Conservation (phyloP, 2,113 vertebrate species). For the Polypterus bichir region DNA sequence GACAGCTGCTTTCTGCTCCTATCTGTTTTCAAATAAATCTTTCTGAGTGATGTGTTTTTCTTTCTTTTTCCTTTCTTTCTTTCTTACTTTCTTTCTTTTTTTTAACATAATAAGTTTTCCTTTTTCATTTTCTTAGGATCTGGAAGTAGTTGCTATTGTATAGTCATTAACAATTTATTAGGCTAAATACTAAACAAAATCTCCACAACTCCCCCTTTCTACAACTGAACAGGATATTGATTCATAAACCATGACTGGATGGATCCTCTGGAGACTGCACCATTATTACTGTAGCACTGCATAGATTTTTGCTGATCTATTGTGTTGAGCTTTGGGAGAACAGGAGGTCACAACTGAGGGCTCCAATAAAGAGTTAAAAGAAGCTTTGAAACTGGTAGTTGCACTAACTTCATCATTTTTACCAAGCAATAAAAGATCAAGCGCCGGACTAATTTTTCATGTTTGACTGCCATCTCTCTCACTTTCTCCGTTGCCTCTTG, state of each 20-base stretch:
- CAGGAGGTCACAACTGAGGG: slow-evolving; percentile 28
- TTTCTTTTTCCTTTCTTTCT: slow-evolving; percentile 70
- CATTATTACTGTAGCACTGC: slow-evolving; percentile 55
- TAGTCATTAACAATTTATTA: too few species aligned
- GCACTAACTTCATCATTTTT: slow-evolving; percentile 33
- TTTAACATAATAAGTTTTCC: too few species aligned
- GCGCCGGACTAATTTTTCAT: neutral
- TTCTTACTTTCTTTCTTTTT: slow-evolving; percentile 41
- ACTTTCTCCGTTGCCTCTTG: slow-evolving; percentile 21
- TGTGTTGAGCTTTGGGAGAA: slow-evolving; percentile 51
- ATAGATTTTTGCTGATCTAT: slow-evolving; percentile 48
- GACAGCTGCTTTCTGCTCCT: slow-evolving; percentile 49
- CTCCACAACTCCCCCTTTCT: too few species aligned
- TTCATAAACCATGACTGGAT: slow-evolving; percentile 44
- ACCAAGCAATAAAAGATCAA: slow-evolving; percentile 27
- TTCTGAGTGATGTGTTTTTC: slow-evolving; percentile 70
- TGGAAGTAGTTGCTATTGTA: too few species aligned
- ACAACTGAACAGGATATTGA: slow-evolving; percentile 27
- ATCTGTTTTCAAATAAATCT: slow-evolving; percentile 66
- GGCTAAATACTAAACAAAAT: too few species aligned
- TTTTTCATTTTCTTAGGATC: too few species aligned
- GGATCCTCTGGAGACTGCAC: slow-evolving; percentile 69
- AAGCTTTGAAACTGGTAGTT: slow-evolving; percentile 19
- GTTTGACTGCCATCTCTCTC: slow-evolving; percentile 17
- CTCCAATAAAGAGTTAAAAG: slow-evolving; percentile 35